phyloP scores from a whole-genome alignment of 2,888 invertebrate species.

The Polylopha cassiicola region DNA sequence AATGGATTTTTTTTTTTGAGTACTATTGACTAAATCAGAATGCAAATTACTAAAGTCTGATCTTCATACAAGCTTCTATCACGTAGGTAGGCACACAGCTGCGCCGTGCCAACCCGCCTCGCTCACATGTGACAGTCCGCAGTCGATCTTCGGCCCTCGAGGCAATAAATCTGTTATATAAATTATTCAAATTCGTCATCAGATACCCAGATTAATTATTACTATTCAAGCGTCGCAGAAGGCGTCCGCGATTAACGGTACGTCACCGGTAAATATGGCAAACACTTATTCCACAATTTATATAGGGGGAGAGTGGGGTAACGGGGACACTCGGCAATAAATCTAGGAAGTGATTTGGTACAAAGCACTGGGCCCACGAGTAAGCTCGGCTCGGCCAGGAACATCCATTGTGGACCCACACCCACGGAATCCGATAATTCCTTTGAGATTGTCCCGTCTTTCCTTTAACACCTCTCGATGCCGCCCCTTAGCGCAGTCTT shows the following conservation, averaged over 20 bases:
- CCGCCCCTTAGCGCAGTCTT: slow-evolving; percentile 41
- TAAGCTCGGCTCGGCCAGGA: slow-evolving; percentile 67
- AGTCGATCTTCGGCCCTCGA: slow-evolving; percentile 45
- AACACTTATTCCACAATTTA: slow-evolving; percentile 74
- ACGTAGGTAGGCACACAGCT: slow-evolving; percentile 28
- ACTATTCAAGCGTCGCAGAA: slow-evolving; percentile 67
- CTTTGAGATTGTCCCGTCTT: slow-evolving; percentile 71
- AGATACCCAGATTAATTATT: slow-evolving; percentile 67
- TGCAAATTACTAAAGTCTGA: too few species aligned
- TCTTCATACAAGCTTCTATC: too few species aligned
- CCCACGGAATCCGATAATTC: slow-evolving; percentile 75
- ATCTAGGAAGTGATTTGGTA: slow-evolving; percentile 74
- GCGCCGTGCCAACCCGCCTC: slow-evolving; percentile 22
- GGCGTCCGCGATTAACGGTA: slow-evolving; percentile 69
- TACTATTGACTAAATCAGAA: too few species aligned
- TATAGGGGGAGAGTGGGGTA: slow-evolving; percentile 64
- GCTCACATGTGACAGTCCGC: slow-evolving; percentile 42
- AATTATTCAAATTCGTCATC: slow-evolving; percentile 71
- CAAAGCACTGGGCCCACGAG: slow-evolving; percentile 70
- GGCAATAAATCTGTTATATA: slow-evolving; percentile 64
- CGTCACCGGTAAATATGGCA: slow-evolving; percentile 76
- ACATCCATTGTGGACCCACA: slow-evolving; percentile 69
- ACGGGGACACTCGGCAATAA: slow-evolving; percentile 66
- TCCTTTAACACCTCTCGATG: slow-evolving; percentile 67
- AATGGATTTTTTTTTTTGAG: too few species aligned